phyloP scores from a whole-genome alignment of 1,140 invertebrate species.

The Heliconius melpomene region DNA sequence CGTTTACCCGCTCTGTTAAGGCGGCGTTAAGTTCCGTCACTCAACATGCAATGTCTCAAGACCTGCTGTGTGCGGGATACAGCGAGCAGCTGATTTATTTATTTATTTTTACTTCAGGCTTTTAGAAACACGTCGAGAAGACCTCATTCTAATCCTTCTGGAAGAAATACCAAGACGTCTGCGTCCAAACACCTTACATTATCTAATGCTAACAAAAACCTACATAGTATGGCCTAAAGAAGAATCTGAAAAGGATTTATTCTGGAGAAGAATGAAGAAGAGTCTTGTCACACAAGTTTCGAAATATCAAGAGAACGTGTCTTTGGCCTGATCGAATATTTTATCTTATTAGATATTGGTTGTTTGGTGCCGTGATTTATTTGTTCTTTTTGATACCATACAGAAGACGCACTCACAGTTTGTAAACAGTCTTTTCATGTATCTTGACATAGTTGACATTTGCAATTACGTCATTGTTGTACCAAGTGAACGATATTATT shows the following conservation, averaged over 20 bases:
- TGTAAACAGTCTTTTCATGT: too few relatives aligned
- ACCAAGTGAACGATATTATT: too few relatives aligned
- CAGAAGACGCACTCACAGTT: too few relatives aligned
- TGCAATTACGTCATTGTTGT: too few relatives aligned
- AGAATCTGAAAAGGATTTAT: conserved; percentile 62
- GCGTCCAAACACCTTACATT: conserved; percentile 83
- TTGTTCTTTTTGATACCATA: too few relatives aligned
- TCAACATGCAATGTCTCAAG: too few relatives aligned
- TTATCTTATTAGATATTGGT: neutral
- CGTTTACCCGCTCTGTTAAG: too few relatives aligned
- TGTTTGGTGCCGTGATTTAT: too few relatives aligned
- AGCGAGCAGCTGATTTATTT: too few relatives aligned
- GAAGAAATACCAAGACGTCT: conserved; percentile 83
- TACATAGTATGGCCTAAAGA: conserved; percentile 84
- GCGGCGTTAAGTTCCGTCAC: too few relatives aligned
- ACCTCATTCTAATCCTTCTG: conserved; percentile 83
- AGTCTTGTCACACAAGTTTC: conserved; percentile 59
- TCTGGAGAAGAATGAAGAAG: conserved; percentile 74
- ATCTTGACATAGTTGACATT: too few relatives aligned
- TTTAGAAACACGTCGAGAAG: conserved; percentile 82
- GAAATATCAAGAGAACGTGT: conserved; percentile 54
- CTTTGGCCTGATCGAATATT: conserved; percentile 53
- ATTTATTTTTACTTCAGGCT: conserved; percentile 60
- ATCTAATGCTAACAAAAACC: conserved; percentile 84
- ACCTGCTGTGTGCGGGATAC: too few relatives aligned